Conservation (phyloP, 2,888 invertebrate species). For the Lumbricus terrestris region DNA sequence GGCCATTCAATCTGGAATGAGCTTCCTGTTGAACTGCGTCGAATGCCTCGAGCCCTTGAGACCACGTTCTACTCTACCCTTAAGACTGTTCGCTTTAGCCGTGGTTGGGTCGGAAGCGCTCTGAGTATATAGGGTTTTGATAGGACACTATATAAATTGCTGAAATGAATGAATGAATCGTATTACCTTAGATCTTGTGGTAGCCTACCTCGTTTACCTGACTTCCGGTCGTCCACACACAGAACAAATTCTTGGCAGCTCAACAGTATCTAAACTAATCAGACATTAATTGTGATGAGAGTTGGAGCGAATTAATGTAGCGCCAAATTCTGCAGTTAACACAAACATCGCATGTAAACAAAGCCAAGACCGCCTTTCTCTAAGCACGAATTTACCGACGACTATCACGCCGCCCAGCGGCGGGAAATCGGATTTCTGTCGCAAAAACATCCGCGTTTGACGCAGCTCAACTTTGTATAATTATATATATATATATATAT, state of each 20-base stretch:
- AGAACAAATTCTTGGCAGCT: background rate
- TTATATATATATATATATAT: background rate
- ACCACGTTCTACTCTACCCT: no score
- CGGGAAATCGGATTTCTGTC: background rate
- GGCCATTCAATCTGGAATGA: no score
- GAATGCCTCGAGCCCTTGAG: no score
- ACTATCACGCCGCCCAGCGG: background rate
- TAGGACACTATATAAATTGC: no score
- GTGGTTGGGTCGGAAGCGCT: no score
- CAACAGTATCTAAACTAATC: background rate
- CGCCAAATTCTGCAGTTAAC: background rate
- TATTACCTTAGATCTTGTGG: background rate
- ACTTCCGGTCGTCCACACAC: background rate
- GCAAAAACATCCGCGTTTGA: conserved; percentile 3
- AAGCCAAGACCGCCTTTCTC: background rate
- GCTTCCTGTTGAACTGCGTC: no score
- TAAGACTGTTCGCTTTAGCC: no score
- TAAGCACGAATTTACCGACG: background rate
- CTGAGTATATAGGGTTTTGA: no score
- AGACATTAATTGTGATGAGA: background rate
- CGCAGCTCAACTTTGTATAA: background rate
- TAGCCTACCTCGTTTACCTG: background rate
- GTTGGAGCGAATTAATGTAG: background rate
- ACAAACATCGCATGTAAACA: background rate
- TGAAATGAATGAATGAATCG: no score